phyloP scores from a whole-genome alignment of 53 echinoderm and acorn worm species.

The Temnopleurus reevesii region DNA sequence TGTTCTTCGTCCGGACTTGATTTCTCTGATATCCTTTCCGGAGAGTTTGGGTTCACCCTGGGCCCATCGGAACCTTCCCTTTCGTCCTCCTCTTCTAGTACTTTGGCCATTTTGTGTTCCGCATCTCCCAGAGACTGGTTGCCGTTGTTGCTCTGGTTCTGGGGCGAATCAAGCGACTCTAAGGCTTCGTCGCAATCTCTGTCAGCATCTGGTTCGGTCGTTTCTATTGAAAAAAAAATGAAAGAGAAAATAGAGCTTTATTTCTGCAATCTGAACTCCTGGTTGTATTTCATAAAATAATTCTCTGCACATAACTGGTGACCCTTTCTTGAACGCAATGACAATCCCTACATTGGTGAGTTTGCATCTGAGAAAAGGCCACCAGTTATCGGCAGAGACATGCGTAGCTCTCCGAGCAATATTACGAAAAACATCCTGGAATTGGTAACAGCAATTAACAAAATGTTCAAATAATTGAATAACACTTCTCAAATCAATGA shows the following conservation, averaged over 20 bases:
- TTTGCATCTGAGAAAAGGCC: no score
- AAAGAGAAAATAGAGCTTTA: neutral
- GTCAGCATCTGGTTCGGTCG: slow-evolving; percentile 60
- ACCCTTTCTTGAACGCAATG: no score
- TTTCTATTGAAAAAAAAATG: slow-evolving; percentile 51
- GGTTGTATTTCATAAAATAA: no score
- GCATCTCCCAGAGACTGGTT: slow-evolving; percentile 30
- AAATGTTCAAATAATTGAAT: no score
- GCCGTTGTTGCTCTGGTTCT: slow-evolving; percentile 55
- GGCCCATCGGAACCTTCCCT: neutral
- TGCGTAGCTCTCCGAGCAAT: no score
- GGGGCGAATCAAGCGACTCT: slow-evolving; percentile 1
- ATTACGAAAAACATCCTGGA: no score
- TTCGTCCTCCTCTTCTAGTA: slow-evolving; percentile 61
- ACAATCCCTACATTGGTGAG: no score
- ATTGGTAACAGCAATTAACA: no score
- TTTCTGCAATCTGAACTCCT: no score
- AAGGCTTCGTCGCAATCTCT: neutral
- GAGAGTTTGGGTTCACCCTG: neutral
- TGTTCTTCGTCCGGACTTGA: slow-evolving; percentile 22
- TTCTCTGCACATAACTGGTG: no score
- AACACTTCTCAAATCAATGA: no score
- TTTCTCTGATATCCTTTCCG: neutral
- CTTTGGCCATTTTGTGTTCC: slow-evolving; percentile 45
- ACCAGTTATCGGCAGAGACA: no score